Percentiles rank a stretch among this genome's conserved stretches.
Conservation (phyloP, 2,113 vertebrate genomes). For the Ciconia stormi region DNA sequence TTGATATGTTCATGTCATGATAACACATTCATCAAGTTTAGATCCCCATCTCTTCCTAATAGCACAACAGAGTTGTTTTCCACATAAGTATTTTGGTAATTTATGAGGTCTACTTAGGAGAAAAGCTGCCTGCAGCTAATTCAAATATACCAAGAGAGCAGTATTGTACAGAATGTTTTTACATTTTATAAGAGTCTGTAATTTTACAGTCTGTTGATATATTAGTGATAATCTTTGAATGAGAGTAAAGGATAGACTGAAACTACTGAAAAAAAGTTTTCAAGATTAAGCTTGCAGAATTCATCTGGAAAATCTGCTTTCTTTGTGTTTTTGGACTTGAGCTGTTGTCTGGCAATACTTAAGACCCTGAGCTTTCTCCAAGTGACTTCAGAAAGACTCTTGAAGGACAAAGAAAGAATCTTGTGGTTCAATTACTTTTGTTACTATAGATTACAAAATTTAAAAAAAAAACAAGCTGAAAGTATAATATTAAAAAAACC, state of each 20-base stretch:
- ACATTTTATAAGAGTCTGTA: not conserved
- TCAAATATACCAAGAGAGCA: not conserved
- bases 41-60: not conserved
- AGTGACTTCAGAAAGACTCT: not conserved
- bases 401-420: not conserved
- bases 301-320: not conserved
- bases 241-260: not conserved
- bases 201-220: not conserved
- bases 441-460: not conserved
- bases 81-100: not conserved
- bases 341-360: not conserved
- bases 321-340: not conserved
- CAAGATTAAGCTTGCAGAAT: not conserved
- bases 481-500: not conserved
- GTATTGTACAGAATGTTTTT: not conserved
- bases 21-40: not conserved
- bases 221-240: not conserved
- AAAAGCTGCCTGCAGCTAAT: not conserved
- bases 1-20: not conserved
- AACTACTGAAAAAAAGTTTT: not conserved
- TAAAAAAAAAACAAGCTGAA: not conserved
- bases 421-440: not conserved
- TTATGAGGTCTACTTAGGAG: not conserved
- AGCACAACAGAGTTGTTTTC: not conserved
- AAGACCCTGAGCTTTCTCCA: not conserved